Percentiles rank a stretch among this genome's conserved stretches.
Conservation (phyloP, 2,113 vertebrate species). For the Tonatia bakeri region DNA sequence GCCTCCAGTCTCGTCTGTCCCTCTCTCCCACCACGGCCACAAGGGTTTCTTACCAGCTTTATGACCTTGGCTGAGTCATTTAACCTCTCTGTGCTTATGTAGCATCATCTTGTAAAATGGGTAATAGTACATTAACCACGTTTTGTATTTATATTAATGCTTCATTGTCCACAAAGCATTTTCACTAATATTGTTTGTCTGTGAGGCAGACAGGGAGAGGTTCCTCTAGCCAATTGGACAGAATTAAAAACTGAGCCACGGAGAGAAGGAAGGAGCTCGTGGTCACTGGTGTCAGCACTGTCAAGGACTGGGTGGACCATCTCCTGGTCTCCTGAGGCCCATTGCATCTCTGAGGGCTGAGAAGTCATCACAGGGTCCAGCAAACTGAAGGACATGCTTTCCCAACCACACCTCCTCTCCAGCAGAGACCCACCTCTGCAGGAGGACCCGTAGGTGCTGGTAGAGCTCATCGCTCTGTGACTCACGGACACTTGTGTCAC, state of each 20-base stretch:
- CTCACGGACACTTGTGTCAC: neutral
- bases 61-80: neutral
- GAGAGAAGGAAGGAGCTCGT: neutral
- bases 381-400: neutral
- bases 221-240: neutral
- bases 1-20: neutral
- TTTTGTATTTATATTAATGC: neutral
- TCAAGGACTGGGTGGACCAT: neutral
- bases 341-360: neutral
- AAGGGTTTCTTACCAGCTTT: neutral
- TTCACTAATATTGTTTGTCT: neutral
- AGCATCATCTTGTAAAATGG: neutral
- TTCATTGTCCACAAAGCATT: neutral
- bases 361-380: neutral
- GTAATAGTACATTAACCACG: neutral
- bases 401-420: too few relatives aligned
- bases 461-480: neutral
- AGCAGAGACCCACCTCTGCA: too few relatives aligned
- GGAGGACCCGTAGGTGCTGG: neutral
- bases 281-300: fast-evolving
- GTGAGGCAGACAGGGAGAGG: neutral
- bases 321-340: neutral
- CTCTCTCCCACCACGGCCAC: neutral
- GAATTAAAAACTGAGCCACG: neutral
- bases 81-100: neutral